These are phyloP conservation scores for Trachelus iudaicus DNA, from an alignment of 2,888 invertebrate species.

Conservation along the genomic window DNA sequence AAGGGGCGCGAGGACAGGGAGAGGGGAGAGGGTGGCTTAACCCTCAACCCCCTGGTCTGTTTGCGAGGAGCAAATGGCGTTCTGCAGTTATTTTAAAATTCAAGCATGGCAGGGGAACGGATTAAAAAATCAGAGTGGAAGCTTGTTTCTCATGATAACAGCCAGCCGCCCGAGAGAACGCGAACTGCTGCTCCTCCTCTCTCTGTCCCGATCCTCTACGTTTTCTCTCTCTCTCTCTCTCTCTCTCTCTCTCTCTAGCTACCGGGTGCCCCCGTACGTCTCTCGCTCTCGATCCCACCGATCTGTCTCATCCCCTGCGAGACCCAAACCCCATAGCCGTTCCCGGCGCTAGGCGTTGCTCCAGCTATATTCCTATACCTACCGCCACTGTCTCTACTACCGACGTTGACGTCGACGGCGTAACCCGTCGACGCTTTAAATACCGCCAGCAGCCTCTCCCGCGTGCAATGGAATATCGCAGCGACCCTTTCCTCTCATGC, in stretches of 20 bases:
- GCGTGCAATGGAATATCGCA: constrained; percentile 26
- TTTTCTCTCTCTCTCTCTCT: background rate
- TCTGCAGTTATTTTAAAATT: constrained; percentile 68
- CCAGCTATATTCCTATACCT: constrained; percentile 15
- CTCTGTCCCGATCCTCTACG: constrained; percentile 40
- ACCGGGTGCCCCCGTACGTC: constrained; percentile 15
- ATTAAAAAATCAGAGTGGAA: constrained; percentile 68
- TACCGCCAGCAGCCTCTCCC: constrained; percentile 25
- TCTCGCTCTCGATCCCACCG: constrained; percentile 21
- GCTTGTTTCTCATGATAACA: constrained; percentile 67
- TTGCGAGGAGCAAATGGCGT: constrained; percentile 68
- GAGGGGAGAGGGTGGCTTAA: constrained; percentile 50
- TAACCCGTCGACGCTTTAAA: constrained; percentile 37
- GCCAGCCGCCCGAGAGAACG: constrained; percentile 46
- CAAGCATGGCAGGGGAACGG: constrained; percentile 60
- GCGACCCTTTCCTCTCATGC: constrained; percentile 58
- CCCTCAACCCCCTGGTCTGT: constrained; percentile 52
- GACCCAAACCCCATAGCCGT: constrained; percentile 33
- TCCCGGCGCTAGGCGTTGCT: constrained; percentile 22
- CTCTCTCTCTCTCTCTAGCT: constrained; percentile 26
- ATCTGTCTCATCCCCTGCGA: constrained; percentile 16
- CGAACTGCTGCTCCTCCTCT: constrained; percentile 44
- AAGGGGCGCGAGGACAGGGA: background rate
- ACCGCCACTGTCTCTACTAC: constrained; percentile 14
- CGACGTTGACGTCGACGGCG: background rate